These are phyloP conservation scores for Xestia ashworthii DNA, from an alignment of 2,888 invertebrate species.

Conservation along the genomic window DNA sequence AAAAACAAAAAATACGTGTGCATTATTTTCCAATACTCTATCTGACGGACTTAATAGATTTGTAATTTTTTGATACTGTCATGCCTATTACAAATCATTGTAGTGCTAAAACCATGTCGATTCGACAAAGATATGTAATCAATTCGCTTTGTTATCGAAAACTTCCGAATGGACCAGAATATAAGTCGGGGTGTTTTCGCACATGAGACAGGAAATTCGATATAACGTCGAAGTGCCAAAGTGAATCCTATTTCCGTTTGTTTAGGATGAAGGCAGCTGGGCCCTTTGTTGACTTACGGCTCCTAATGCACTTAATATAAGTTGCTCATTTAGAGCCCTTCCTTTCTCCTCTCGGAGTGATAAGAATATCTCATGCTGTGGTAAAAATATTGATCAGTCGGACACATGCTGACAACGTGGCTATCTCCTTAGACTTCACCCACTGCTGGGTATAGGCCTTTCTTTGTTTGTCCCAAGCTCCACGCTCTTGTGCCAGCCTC, in stretches of 20 bases:
- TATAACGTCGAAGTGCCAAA: slow-evolving; percentile 55
- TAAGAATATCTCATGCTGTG: neutral
- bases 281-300: slow-evolving; percentile 37
- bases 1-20: too few species aligned
- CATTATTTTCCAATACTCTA: too few species aligned
- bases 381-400: neutral
- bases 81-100: neutral
- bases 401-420: neutral
- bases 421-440: neutral
- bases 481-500: too few species aligned
- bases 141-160: slow-evolving; percentile 22
- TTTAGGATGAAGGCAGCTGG: slow-evolving; percentile 62
- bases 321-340: slow-evolving; percentile 14
- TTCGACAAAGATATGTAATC: slow-evolving; percentile 22
- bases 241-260: slow-evolving; percentile 58
- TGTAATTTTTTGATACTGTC: too few species aligned
- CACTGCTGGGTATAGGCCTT: too few species aligned
- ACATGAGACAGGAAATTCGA: slow-evolving; percentile 54
- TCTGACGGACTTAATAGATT: too few species aligned
- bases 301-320: slow-evolving; percentile 42
- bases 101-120: neutral
- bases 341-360: neutral
- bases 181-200: slow-evolving; percentile 38
- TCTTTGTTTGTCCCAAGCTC: too few species aligned
- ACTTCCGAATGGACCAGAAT: slow-evolving; percentile 5